Conservation (phyloP, 2,888 invertebrate species). For the Thereva nobilitata region DNA sequence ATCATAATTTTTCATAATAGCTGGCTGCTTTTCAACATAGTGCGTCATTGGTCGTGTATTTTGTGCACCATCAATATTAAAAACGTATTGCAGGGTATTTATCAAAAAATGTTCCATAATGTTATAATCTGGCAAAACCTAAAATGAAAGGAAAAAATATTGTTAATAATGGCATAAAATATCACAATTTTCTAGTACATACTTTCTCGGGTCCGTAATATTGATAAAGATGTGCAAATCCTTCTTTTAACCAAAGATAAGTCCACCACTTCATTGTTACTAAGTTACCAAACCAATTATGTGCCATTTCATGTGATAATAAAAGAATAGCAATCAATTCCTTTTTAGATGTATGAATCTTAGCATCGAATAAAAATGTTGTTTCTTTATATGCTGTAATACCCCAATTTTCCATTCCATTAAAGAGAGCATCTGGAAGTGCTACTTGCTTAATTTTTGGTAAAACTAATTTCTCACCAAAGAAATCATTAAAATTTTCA, state of each 20-base stretch:
- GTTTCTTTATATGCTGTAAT: conserved; percentile 61
- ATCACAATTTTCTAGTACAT: neutral
- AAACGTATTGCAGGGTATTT: conserved; percentile 30
- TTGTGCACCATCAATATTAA: conserved; percentile 62
- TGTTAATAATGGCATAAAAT: neutral
- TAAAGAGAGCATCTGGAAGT: conserved; percentile 75
- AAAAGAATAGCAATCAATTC: conserved; percentile 45
- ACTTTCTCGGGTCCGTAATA: conserved; percentile 37
- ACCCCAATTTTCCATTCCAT: conserved; percentile 81
- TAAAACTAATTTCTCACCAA: conserved; percentile 25
- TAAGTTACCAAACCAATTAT: conserved; percentile 77
- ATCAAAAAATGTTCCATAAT: conserved; percentile 67
- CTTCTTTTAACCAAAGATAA: conserved; percentile 70
- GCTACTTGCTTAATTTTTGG: conserved; percentile 62
- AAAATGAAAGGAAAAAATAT: conserved; percentile 5
- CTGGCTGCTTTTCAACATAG: conserved; percentile 76
- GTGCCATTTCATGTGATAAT: conserved; percentile 63
- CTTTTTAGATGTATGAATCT: neutral
- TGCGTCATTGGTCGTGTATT: conserved; percentile 76
- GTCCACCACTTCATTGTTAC: conserved; percentile 69
- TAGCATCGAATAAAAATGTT: conserved; percentile 1
- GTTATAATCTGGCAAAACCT: conserved; percentile 65
- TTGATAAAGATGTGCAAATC: conserved; percentile 64
- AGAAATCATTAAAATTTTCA: conserved; percentile 19
- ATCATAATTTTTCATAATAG: conserved; percentile 75